phyloP scores from a whole-genome alignment of 2,888 invertebrate species.

The Mythimna vitellina region DNA sequence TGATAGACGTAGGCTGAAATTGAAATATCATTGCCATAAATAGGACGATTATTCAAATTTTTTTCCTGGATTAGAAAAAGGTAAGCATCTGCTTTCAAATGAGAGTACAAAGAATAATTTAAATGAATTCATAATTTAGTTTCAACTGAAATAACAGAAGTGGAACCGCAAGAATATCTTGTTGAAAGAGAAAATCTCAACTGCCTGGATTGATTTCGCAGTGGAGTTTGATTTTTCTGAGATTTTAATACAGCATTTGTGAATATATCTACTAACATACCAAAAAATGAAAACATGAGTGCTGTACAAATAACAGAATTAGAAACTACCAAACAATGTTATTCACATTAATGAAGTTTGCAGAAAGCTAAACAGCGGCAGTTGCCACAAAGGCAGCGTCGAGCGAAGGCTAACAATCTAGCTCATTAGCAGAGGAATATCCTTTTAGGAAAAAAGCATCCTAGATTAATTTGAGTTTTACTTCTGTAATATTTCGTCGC shows the following conservation, averaged over 20 bases:
- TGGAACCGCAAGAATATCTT: not conserved
- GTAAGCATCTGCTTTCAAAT: constrained; percentile 41
- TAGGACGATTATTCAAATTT: constrained; percentile 55
- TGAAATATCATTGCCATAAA: constrained; percentile 70
- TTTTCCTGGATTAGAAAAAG: constrained; percentile 35
- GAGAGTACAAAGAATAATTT: not conserved
- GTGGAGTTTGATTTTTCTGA: not conserved
- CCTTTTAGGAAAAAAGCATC: constrained; percentile 77
- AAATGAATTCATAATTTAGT: not conserved
- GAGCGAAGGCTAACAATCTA: constrained; percentile 77
- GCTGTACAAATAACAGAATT: not conserved
- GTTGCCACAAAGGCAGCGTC: constrained; percentile 75
- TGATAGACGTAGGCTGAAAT: constrained; percentile 71
- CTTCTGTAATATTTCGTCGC: constrained; percentile 80
- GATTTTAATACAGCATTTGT: not conserved
- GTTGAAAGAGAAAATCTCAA: not conserved
- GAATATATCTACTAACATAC: not conserved
- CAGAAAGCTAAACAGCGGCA: constrained; percentile 73
- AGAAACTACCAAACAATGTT: constrained; percentile 42
- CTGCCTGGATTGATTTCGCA: not conserved
- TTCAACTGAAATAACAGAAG: not conserved
- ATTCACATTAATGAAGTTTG: constrained; percentile 74
- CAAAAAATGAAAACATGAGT: not conserved
- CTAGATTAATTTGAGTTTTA: constrained; percentile 83
- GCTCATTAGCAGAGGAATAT: constrained; percentile 83